Conservation (phyloP, 2,797 vertebrate genomes). For the Halcyon chelicuti region DNA sequence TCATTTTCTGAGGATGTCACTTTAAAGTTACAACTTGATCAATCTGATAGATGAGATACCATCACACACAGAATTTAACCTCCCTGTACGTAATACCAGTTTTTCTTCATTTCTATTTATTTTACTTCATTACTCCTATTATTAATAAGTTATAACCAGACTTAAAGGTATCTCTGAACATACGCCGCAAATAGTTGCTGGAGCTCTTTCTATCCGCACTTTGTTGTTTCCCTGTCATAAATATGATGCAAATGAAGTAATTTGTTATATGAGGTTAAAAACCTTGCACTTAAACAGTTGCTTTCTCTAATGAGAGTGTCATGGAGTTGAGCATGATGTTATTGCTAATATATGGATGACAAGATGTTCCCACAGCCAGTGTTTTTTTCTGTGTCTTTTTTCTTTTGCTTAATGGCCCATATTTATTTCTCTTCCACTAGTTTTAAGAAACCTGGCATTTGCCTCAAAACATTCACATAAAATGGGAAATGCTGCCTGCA, state of each 20-base stretch:
- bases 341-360: background rate
- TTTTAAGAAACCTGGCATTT: background rate
- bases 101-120: background rate
- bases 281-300: background rate
- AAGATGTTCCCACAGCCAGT: background rate
- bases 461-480: background rate
- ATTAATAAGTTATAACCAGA: slow-evolving; percentile 23
- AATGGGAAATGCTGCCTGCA: background rate
- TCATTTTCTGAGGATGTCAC: background rate
- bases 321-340: background rate
- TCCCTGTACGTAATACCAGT: background rate
- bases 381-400: background rate
- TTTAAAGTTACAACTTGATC: background rate
- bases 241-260: slow-evolving; percentile 19
- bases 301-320: background rate
- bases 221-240: slow-evolving; percentile 22
- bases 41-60: background rate
- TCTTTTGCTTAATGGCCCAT: background rate
- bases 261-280: slow-evolving; percentile 27
- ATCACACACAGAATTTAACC: background rate
- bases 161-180: slow-evolving; percentile 1
- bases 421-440: background rate
- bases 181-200: background rate
- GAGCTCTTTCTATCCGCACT: slow-evolving; percentile 2
- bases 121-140: background rate